These are phyloP conservation scores for Centropristis striata DNA, from an alignment of 2,113 vertebrate genomes.

Conservation along the genomic window DNA sequence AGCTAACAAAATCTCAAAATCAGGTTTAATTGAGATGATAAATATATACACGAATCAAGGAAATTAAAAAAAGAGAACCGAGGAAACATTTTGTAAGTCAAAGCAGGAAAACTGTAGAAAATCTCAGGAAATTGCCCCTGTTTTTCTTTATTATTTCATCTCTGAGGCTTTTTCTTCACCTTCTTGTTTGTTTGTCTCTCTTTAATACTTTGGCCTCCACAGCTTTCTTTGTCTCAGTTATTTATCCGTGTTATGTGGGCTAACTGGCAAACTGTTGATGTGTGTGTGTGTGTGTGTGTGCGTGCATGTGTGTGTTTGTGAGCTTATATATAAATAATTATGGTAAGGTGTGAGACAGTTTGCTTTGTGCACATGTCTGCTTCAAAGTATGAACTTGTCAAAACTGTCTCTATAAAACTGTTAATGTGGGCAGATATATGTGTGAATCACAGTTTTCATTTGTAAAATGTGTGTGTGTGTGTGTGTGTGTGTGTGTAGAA, in stretches of 20 bases:
- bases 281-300: constrained; percentile 16
- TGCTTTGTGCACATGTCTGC: constrained; percentile 32
- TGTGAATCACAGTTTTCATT: constrained; percentile 67
- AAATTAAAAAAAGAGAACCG: not conserved
- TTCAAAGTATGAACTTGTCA: constrained; percentile 60
- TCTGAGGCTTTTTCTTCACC: constrained; percentile 6
- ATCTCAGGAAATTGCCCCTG: constrained; percentile 25
- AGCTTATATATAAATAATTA: constrained; percentile 44
- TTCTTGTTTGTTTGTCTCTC: constrained; percentile 50
- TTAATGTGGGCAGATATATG: constrained; percentile 60
- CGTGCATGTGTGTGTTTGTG: constrained; percentile 11
- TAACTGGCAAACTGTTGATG: constrained; percentile 38
- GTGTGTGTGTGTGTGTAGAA: constrained; percentile 41
- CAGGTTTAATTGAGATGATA: not conserved
- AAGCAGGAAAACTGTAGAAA: constrained; percentile 30
- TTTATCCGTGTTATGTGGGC: constrained; percentile 31
- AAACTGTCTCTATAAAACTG: constrained; percentile 50
- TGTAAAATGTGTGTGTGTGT: constrained; percentile 48
- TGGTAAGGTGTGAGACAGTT: constrained; percentile 44
- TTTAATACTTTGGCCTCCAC: constrained; percentile 38
- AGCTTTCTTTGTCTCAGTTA: constrained; percentile 35
- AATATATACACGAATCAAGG: not conserved
- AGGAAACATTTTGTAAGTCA: not conserved
- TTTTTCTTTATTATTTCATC: constrained; percentile 40
- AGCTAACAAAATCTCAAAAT: not conserved